Base-by-base conservation (phyloP, 2,797 vertebrate species). In the Antennarius maculatus region DNA sequence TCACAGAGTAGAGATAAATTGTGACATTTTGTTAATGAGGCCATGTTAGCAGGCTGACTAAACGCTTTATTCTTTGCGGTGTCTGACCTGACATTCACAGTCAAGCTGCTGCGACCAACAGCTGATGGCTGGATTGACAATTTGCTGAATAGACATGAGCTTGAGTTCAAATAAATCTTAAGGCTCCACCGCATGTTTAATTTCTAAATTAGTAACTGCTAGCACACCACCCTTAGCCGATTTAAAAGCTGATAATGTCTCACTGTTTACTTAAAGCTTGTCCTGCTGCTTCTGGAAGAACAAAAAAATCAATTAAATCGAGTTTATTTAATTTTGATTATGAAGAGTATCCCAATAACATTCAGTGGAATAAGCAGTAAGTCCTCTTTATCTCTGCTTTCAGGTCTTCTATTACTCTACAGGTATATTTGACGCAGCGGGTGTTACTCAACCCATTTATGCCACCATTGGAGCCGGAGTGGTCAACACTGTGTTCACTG, bases 371-470 rank as follows among this genome's bases (percentile, higher is more conserved):
- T 67, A 14, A 51, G 16, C 13, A 47, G 2, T 54, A 59, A 61
- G 14, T 46, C 11, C 53, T 61, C 14, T 8, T 8, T 8, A 34
- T 8, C 31, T 34, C 31, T 5, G 29, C 49, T 72, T 50, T 17
- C 74, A 99, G 97, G 95, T 98, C 0, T 97, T 99, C 77, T 98
- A 96, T 77, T 99, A 99, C 59, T 99, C 98, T 0, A 98, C 97
- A 0, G 84, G 93, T 17, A 97, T 98, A 77, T 99, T 99, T 76
- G 2, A 66, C 11, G 85, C 62, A 0, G 96, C 97, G 0, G 95
- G 94, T 3, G 93, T 99, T 5, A 55, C 85, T 6, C 62, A 96
- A 46, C 95, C 97, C 0, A 82, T 97, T 62, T 96, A 94, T 2
- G 96, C 96, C 56, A 99, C 97, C 13, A 98, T 99, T 3, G 96